These are phyloP conservation scores for Genyomyrus donnyi DNA, from an alignment of 2,113 vertebrate genomes.

Conservation along the genomic window DNA sequence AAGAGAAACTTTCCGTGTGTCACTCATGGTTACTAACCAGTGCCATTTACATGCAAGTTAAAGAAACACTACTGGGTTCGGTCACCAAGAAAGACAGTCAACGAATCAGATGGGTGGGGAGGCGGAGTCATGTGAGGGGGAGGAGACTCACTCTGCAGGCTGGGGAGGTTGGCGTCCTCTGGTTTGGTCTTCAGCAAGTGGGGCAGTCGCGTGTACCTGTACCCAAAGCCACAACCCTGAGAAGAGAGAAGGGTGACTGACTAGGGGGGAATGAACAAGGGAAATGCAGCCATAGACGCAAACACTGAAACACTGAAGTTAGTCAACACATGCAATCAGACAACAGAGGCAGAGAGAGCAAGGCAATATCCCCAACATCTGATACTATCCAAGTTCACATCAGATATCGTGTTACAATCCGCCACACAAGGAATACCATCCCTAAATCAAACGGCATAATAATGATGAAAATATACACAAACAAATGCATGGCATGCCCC, in stretches of 20 bases:
- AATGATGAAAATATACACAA: background rate
- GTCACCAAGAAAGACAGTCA: background rate
- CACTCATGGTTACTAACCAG: background rate
- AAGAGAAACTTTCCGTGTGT: background rate
- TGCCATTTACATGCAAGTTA: background rate
- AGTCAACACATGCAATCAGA: background rate
- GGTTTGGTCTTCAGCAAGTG: slow-evolving; percentile 96
- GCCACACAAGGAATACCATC: background rate
- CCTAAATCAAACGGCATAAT: background rate
- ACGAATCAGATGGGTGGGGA: background rate
- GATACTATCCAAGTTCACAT: background rate
- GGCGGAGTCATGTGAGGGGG: background rate
- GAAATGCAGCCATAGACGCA: background rate
- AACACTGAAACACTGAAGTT: background rate
- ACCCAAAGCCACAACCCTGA: slow-evolving; percentile 94
- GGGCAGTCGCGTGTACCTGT: slow-evolving; percentile 92
- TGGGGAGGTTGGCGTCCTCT: slow-evolving; percentile 90
- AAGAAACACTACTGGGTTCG: background rate
- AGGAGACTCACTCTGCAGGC: slow-evolving; percentile 83
- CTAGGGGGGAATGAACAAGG: background rate
- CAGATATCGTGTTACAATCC: background rate
- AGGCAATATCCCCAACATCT: background rate
- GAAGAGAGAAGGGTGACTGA: background rate
- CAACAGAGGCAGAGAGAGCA: background rate
- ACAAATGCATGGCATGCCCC: background rate